phyloP scores from a whole-genome alignment of 2,888 invertebrate genomes.

The Stenodema calcarata region DNA sequence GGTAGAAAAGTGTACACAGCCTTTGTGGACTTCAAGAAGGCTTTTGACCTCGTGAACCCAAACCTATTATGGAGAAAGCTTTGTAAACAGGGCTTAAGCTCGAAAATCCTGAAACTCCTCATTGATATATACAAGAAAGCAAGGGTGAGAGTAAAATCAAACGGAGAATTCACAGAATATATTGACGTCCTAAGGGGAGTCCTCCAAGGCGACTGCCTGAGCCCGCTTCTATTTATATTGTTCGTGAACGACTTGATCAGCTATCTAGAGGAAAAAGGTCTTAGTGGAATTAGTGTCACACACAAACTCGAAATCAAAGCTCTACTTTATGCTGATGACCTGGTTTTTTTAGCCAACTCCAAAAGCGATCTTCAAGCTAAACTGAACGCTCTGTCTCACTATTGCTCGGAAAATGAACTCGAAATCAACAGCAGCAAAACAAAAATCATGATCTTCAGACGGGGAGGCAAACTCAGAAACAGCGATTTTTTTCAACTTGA shows the following conservation, averaged over 20 bases:
- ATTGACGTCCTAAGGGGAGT: not conserved
- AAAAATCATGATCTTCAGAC: not conserved
- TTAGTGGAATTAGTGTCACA: not conserved
- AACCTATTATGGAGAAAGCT: not conserved
- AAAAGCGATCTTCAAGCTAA: not conserved
- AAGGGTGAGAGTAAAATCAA: not conserved
- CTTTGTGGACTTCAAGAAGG: not conserved
- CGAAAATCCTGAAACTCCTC: not conserved
- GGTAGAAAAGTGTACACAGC: not conserved
- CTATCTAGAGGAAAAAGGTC: not conserved
- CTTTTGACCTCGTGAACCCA: not conserved
- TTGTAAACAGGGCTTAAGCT: not conserved
- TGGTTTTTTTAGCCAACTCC: not conserved
- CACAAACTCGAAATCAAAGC: not conserved
- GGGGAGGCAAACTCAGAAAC: not conserved
- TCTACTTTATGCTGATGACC: not conserved
- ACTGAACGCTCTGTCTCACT: not conserved
- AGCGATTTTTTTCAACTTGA: not conserved
- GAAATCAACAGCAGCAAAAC: not conserved
- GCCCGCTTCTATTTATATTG: not conserved
- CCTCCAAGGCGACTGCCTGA: not conserved
- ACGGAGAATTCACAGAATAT: not conserved
- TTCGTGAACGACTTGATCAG: not conserved
- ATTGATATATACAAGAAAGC: not conserved
- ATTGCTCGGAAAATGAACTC: not conserved